phyloP scores from a whole-genome alignment of 2,888 invertebrate genomes.

The Auanema freiburgensis region DNA sequence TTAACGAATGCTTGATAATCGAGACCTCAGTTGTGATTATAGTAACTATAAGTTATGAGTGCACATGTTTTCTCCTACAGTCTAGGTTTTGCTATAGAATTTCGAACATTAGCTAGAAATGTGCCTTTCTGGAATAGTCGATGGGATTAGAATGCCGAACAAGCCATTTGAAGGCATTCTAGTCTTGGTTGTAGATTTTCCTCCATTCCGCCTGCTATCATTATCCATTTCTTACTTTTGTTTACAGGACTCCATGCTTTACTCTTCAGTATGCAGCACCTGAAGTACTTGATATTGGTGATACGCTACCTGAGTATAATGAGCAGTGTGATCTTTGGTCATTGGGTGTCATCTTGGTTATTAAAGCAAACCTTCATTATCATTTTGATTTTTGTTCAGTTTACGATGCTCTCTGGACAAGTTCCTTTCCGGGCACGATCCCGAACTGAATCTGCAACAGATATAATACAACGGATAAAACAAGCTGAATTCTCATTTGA shows the following conservation, averaged over 20 bases:
- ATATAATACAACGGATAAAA: conserved; percentile 79
- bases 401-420: conserved; percentile 82
- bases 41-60: too few species aligned
- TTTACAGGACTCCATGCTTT: conserved; percentile 81
- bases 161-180: too few species aligned
- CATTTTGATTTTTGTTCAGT: conserved; percentile 67
- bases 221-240: not conserved
- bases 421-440: conserved; percentile 80
- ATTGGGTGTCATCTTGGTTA: conserved; percentile 84
- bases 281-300: conserved; percentile 80
- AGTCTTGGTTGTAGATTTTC: too few species aligned
- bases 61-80: too few species aligned
- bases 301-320: conserved; percentile 72
- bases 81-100: too few species aligned
- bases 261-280: conserved; percentile 93
- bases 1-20: too few species aligned
- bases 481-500: conserved; percentile 80
- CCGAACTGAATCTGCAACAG: conserved; percentile 75
- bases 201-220: too few species aligned
- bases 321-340: conserved; percentile 95
- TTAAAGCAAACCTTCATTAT: too few species aligned
- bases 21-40: too few species aligned
- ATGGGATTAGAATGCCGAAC: too few species aligned
- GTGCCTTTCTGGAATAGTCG: too few species aligned
- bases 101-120: too few species aligned